phyloP scores from a whole-genome alignment of 2,113 vertebrate genomes.

The Fregata magnificens region DNA sequence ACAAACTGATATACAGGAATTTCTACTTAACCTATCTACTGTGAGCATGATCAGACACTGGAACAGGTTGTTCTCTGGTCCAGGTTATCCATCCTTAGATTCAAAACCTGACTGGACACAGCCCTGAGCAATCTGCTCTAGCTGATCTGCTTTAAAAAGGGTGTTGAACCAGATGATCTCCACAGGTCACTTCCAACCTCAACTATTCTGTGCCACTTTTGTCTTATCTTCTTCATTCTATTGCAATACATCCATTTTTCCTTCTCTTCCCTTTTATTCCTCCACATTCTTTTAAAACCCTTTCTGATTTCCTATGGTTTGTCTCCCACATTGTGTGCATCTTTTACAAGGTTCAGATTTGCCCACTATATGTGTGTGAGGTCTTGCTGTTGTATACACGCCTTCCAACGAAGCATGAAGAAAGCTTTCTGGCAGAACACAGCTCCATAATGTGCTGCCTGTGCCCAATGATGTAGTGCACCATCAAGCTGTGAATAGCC shows the following conservation, averaged over 20 bases:
- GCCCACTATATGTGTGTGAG: neutral
- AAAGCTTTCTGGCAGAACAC: neutral
- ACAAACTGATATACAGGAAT: neutral
- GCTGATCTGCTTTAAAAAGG: neutral
- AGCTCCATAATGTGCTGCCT: neutral
- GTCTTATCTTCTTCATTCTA: neutral
- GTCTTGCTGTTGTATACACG: neutral
- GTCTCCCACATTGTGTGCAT: neutral
- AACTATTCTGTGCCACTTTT: neutral
- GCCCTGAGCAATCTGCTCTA: neutral
- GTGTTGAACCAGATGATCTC: neutral
- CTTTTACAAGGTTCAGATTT: neutral
- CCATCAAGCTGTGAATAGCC: neutral
- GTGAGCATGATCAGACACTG: neutral
- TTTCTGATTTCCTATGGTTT: neutral
- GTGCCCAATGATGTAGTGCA: neutral
- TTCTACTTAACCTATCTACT: neutral
- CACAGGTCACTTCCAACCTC: neutral
- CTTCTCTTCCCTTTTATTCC: neutral
- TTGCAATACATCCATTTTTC: neutral
- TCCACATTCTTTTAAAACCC: neutral
- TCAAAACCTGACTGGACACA: neutral
- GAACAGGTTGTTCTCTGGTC: neutral
- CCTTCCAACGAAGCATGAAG: neutral
- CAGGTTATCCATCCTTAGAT: neutral